Base-by-base conservation (phyloP, 2,888 invertebrate species). In the Ypsolopha scabrella region DNA sequence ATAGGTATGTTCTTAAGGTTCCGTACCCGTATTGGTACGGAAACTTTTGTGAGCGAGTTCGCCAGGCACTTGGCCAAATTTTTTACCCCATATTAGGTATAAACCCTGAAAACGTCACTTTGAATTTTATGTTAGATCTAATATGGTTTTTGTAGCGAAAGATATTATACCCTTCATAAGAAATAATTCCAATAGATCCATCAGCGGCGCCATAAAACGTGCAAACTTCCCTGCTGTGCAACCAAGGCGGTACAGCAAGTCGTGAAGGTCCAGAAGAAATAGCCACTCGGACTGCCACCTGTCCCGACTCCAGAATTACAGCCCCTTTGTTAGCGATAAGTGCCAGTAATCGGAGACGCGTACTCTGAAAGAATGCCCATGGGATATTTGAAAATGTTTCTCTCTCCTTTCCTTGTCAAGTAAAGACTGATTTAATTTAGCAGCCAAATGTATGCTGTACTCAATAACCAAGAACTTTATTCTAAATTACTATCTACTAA, bases 181-280 rank as follows among this genome's bases (percentile, higher is more conserved):
- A 89, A 59, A 94, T 92, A 9, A 97, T 88, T 59, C 97, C 95
- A 50, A 98, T 88, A 39, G 91, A 90, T 8, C 98, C 98, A 80
- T 98, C 97, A 58, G 94, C 92, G 43, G 96, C 91, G 3, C 97
- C 98, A 58, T 97, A 91, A 50, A 97, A 87, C 55, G 96, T 91
- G 57, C 89, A 88, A 53, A 92, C 87, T 24, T 91, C 92, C 8
- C 72, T 55, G 11, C 61, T 59, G 43, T 72, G 70, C 14, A 63
- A 60, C 4, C 61, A 55, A 7, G 72, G 70, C 3, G 80, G 77
- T 6, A 74, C 68, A 34, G 71, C 62, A 1, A 87, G 68, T 6
- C 85, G 73, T 7, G 75, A 67, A 0, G 87, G 83, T 0, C 80
- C 82, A 2, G 76, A 70, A 3, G 72, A 56, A 53, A 80, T 70